Percentiles rank a stretch among this genome's conserved stretches.
These are phyloP conservation scores for Echiichthys vipera DNA, from an alignment of 2,797 vertebrate genomes.

Conservation along the genomic window DNA sequence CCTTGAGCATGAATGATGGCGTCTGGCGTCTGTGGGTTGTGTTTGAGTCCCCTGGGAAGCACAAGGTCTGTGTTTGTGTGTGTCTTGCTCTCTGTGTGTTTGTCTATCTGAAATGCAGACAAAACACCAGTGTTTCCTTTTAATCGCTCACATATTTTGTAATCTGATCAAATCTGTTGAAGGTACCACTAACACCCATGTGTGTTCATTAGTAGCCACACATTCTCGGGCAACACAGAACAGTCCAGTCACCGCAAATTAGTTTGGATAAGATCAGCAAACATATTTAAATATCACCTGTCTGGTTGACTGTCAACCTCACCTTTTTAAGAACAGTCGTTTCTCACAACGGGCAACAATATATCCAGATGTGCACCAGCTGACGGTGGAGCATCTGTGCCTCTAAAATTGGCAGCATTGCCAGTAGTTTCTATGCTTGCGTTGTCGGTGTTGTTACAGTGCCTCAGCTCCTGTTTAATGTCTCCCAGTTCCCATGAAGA, in stretches of 20 bases:
- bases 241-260: not conserved
- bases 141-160: not conserved
- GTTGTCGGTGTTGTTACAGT: not conserved
- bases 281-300: too few relatives aligned
- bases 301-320: not conserved
- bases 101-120: constrained; percentile 26
- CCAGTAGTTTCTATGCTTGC: not conserved
- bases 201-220: not conserved
- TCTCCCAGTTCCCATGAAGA: constrained; percentile 19
- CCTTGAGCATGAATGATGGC: constrained; percentile 57
- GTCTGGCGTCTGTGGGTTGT: constrained; percentile 62
- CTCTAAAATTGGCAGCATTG: not conserved
- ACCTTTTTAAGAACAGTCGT: not conserved
- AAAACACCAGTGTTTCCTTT: constrained; percentile 31
- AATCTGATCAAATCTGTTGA: not conserved
- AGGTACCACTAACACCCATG: not conserved
- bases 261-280: not conserved
- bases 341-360: not conserved
- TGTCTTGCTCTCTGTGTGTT: too few relatives aligned
- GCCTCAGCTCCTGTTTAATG: not conserved
- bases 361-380: not conserved
- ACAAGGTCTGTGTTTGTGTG: not conserved
- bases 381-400: not conserved
- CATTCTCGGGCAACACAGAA: constrained; percentile 22
- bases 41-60: constrained; percentile 42